Evolutionary conservation across 2,888 invertebrate species (phyloP), one percentile per base, ranked within the genome.

Genomic region (Chymomyza procnemis): DNA sequence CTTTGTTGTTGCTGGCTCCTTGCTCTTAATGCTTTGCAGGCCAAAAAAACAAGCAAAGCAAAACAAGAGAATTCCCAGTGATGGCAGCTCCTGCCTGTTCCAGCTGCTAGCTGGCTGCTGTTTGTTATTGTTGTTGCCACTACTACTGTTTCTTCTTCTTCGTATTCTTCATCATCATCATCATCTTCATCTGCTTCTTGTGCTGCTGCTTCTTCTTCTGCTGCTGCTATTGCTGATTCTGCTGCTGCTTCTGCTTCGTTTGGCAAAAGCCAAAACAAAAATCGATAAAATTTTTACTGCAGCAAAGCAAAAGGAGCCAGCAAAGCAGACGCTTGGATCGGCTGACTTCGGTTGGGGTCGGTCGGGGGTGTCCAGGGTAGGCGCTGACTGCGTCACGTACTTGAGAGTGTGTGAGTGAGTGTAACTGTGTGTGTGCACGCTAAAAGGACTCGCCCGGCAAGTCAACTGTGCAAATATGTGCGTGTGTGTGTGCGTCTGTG

Each of bases 271-370:
- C 50, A 50, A 50, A 50, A 50, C 50, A 50, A 54, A 54, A 54
- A 54, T 54, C 54, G 54, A 54, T 54, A 54, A 54, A 6, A 54
- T 54, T 54, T 54, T 54, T 54, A 54, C 54, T 54, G 54, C 54
- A 54, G 22, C 54, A 18, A 12, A 41, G 50, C 50, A 50, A 50
- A 50, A 50, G 50, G 50, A 50, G 50, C 50, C 50, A 50, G 50
- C 16, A 50, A 50, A 50, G 50, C 50, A 50, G 50, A 50, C 50
- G 19, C 3, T 18, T 19, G 16, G 50, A 50, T 19, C 34, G 34
- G 34, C 34, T 41, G 34, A 41, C 34, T 41, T 9, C 34, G 34
- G 34, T 41, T 41, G 34, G 34, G 34, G 34, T 41, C 34, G 34
- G 34, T 41, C 34, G 34, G 12, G 9, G 34, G 34, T 12, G 34